Evolutionary conservation across 2,113 vertebrate species (phyloP).

Genomic region (Pomatostomus ruficeps): DNA sequence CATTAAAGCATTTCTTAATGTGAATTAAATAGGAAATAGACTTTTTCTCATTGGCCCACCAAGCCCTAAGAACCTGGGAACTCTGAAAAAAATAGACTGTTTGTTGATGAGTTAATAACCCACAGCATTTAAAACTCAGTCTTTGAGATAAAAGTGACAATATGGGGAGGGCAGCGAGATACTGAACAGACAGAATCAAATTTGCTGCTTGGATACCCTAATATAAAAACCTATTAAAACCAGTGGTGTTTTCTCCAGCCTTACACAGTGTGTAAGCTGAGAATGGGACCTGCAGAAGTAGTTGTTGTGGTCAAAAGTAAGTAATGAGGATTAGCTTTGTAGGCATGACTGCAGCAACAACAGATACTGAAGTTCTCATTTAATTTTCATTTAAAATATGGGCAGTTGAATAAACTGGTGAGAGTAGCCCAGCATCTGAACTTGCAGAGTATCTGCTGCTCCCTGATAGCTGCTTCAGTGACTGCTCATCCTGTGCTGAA

Average conservation of each 20-base stretch:
- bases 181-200: not conserved
- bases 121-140: not conserved
- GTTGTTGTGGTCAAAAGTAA: not conserved
- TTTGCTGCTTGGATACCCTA: not conserved
- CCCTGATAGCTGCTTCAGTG: not conserved
- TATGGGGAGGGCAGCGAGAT: not conserved
- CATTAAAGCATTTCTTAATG: not conserved
- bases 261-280: not conserved
- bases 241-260: not conserved
- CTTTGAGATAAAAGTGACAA: not conserved
- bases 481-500: not conserved
- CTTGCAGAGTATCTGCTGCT: not conserved
- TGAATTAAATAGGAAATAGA: not conserved
- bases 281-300: not conserved
- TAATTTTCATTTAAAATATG: not conserved
- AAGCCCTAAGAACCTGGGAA: not conserved
- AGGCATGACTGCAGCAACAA: not conserved
- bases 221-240: not conserved
- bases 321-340: not conserved
- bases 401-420: not conserved
- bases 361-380: not conserved
- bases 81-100: not conserved
- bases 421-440: not conserved
- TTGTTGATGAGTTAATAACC: not conserved
- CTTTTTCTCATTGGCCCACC: not conserved